Conservation (phyloP, 2,888 invertebrate species). For the Halocaridina rubra region DNA sequence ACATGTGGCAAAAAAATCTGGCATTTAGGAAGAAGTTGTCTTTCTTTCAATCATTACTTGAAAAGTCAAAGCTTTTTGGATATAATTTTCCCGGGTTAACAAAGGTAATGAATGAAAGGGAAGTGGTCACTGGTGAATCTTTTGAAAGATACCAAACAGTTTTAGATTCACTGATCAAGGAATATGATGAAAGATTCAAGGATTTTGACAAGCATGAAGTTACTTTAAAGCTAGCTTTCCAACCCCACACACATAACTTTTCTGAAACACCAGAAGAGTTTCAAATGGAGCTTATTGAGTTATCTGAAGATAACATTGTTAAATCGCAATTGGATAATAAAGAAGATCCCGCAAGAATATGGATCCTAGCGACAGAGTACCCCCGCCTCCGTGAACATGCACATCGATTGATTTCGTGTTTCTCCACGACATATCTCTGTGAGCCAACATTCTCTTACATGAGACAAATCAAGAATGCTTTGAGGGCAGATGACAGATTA, state of each 20-base stretch:
- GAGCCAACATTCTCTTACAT: too few relatives aligned
- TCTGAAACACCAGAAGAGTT: neutral
- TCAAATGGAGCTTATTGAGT: constrained; percentile 2
- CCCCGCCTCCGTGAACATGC: too few relatives aligned
- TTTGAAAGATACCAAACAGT: constrained; percentile 16
- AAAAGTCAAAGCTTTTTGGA: neutral
- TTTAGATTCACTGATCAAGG: constrained; percentile 24
- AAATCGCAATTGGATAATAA: too few relatives aligned
- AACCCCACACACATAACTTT: neutral
- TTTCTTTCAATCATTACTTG: neutral
- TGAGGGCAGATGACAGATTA: too few relatives aligned
- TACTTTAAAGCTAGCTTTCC: neutral
- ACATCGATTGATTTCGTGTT: too few relatives aligned
- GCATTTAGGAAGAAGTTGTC: constrained; percentile 9
- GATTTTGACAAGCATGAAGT: neutral
- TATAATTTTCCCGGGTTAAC: neutral
- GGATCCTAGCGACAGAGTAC: too few relatives aligned
- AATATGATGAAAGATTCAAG: neutral
- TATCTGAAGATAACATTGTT: neutral
- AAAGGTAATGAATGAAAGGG: constrained; percentile 1
- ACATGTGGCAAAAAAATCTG: constrained; percentile 18
- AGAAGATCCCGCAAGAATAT: too few relatives aligned
- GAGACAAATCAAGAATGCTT: too few relatives aligned
- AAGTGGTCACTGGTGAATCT: neutral
- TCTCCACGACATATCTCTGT: too few relatives aligned